Percentiles rank a stretch among this genome's conserved stretches.
Evolutionary conservation across 2,113 vertebrate genomes (phyloP).

Genomic region (Myrmophylax atrothorax): DNA sequence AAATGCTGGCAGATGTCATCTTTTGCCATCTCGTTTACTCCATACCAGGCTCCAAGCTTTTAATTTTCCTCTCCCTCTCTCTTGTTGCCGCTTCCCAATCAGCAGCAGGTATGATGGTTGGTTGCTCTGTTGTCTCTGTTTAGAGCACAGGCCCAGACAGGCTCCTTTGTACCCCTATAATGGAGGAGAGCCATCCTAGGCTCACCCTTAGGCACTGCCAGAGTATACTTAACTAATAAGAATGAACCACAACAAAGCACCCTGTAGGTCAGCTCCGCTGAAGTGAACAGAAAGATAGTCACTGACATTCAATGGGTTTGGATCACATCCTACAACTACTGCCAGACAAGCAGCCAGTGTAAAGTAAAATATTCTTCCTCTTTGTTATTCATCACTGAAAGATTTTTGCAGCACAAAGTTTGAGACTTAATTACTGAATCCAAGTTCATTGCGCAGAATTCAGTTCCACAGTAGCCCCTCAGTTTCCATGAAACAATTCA

Average conservation of each 20-base stretch:
- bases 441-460: not conserved
- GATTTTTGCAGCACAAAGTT: not conserved
- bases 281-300: not conserved
- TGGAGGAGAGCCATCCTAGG: not conserved
- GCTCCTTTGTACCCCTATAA: not conserved
- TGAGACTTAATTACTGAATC: slow-evolving; percentile 12
- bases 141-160: not conserved
- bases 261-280: not conserved
- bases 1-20: not conserved
- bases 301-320: not conserved
- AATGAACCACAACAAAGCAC: not conserved
- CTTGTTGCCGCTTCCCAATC: not conserved
- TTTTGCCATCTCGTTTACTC: not conserved
- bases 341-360: not conserved
- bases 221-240: slow-evolving; percentile 2
- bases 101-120: not conserved
- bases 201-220: not conserved
- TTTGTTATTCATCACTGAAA: not conserved
- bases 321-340: not conserved
- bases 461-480: not conserved
- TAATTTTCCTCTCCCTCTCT: not conserved
- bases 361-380: not conserved
- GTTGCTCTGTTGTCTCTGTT: not conserved
- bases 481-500: not conserved
- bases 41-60: not conserved